Evolutionary conservation across 2,113 vertebrate species (phyloP).

Genomic region (Fulmarus glacialis): DNA sequence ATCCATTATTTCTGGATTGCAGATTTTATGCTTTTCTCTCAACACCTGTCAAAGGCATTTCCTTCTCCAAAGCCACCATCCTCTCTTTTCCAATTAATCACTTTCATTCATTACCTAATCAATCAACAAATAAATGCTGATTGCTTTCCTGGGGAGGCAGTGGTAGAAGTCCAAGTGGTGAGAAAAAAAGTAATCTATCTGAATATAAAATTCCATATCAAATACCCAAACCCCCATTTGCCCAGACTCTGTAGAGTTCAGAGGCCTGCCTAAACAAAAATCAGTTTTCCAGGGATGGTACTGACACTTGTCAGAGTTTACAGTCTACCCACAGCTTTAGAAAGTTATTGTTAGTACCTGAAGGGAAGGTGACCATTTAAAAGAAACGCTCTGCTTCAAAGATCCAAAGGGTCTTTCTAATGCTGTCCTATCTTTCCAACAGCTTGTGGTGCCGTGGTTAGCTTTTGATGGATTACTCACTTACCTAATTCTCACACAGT

Average conservation of each 20-base stretch:
- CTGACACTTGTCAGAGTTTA: not conserved
- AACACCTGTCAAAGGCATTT: conserved; percentile 13
- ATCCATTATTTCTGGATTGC: not conserved
- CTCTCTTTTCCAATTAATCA: not conserved
- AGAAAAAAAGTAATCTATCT: not conserved
- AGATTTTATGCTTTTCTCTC: not conserved
- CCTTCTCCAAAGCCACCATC: not conserved
- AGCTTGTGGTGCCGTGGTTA: not conserved
- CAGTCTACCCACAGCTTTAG: not conserved
- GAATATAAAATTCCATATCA: not conserved
- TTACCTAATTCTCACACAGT: conserved; percentile 1
- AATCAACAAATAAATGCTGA: not conserved
- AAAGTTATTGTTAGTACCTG: conserved; percentile 18
- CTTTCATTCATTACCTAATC: not conserved
- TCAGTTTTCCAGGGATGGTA: not conserved
- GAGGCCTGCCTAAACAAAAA: not conserved
- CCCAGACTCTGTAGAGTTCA: not conserved
- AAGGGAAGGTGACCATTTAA: conserved; percentile 18
- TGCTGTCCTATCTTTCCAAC: not conserved
- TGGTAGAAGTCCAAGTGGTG: not conserved
- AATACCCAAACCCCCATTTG: not conserved
- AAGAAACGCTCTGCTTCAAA: conserved; percentile 14
- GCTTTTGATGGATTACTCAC: conserved; percentile 25
- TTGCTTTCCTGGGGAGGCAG: not conserved
- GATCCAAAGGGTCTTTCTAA: not conserved